Base-by-base conservation (phyloP, 2,888 invertebrate genomes). In the Drosophila gaucha region DNA sequence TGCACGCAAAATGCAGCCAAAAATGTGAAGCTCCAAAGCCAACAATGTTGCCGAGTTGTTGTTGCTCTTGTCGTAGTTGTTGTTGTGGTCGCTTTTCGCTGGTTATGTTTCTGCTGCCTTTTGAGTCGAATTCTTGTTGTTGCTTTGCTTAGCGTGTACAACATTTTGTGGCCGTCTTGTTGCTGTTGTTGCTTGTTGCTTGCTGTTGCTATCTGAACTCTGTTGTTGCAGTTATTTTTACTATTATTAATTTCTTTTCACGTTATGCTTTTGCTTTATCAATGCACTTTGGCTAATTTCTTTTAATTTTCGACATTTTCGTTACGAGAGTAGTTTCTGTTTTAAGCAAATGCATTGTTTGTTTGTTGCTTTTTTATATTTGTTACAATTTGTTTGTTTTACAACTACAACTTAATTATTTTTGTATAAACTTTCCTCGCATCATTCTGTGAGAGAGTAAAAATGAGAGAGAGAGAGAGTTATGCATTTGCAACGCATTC, bases 61-160 rank as follows among this genome's bases (percentile, higher is more conserved):
- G 44, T 16, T 28, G 28, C 50, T 69, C 68, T 38, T 38, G 51
- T 39, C n/a, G 28, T 44, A 44, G 12, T 28, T 14, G 1, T 14
- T 58, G 50, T 38, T 58, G 58, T 46, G 68, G 58, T 49, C 50
- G 56, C 44, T 39, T 46, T 54, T 36, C 47, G 41, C 24, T 33
- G 64, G 14, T 51, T 47, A 18, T 68, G 66, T 44, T 71, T 70
- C 35, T 74, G 66, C 22, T 75, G 82, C 65, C 86, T 78, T 83
- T 83, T 83, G 76, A 83, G 83, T 72, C 83, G 87, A 59, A 86
- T 83, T 85, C 82, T 84, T 59, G 83, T 83, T 68, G 83, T 83
- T 64, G 87, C 83, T 78, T 78, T 83, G 52, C 85, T 78, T 65
- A 83, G 63, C 78, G 82, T 82, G 62, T 85, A 78, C 87, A 83